Evolutionary conservation across 2,797 vertebrate species (phyloP), one percentile per base, ranked within the genome.

Genomic region (Clangula hyemalis): DNA sequence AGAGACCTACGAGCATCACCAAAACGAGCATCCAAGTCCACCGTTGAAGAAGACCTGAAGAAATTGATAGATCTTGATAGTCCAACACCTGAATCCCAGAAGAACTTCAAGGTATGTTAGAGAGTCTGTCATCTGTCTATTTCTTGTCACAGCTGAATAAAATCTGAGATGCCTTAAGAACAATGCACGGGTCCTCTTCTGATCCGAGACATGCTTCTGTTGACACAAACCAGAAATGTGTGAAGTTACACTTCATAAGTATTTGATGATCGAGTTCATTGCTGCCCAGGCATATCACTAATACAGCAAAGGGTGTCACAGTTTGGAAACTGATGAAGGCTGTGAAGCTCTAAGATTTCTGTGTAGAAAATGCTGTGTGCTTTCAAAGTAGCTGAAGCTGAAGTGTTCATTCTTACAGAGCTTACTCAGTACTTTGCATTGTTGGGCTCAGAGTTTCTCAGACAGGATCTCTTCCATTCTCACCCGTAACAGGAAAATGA

Each of bases 11-110:
- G 99, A 79, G 97, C 98, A 0, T 99, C 99, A 11, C 99, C 99
- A 2, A 99, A 99, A 95, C 98, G 98, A 70, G 89, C 98, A 20
- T 98, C 98, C 78, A 99, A 99, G 95, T 99, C 99, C 96, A 99
- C 98, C 20, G 97, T 99, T 30, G 99, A 99, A 91, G 99, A 99
- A 94, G 99, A 99, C 69, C 97, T 99, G 68, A 99, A 99, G 98
- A 99, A 99, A 90, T 97, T 99, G 95, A 99, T 99, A 60, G 98
- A 98, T 80, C 98, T 99, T 47, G 99, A 99, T 96, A 99, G 99
- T 93, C 99, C 99, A 93, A 99, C 98, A 25, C 98, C 99, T 1
- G 98, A 98, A 47, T 98, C 98, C 58, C 98, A 97, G 92, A 99
- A 98, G 92, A 98, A 98, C 91, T 98, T 98, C 88, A 99, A 99